Percentiles rank a stretch among this genome's conserved stretches.
Conservation (phyloP, 2,888 invertebrate genomes). For the Pseudoips prasinana region DNA sequence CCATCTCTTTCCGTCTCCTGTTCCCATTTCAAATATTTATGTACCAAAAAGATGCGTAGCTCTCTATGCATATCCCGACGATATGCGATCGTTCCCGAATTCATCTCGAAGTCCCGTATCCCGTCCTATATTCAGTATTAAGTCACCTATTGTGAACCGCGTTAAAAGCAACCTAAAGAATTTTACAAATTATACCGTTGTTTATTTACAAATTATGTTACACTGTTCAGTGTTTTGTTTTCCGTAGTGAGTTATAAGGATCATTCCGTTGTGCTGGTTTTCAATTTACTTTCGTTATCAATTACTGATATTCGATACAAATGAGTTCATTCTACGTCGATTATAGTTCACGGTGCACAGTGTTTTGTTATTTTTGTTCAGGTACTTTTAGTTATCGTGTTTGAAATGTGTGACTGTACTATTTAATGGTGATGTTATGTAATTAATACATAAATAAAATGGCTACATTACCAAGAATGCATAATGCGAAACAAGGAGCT, state of each 20-base stretch:
- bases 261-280: slow-evolving; percentile 1
- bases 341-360: slow-evolving; percentile 33
- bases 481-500: slow-evolving; percentile 62
- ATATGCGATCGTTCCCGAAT: slow-evolving; percentile 56
- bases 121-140: slow-evolving; percentile 60
- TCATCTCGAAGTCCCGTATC: slow-evolving; percentile 43
- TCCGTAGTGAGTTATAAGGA: slow-evolving; percentile 8
- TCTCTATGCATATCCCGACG: slow-evolving; percentile 32
- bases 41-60: slow-evolving; percentile 31
- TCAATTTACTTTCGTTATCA: slow-evolving; percentile 28
- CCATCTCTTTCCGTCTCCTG: slow-evolving; percentile 44
- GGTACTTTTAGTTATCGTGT: slow-evolving; percentile 21
- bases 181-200: slow-evolving; percentile 37
- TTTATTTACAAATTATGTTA: slow-evolving; percentile 40
- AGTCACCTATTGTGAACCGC: slow-evolving; percentile 43
- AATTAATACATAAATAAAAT: slow-evolving; percentile 39
- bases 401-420: slow-evolving; percentile 22
- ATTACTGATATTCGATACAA: slow-evolving; percentile 21
- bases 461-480: slow-evolving; percentile 74
- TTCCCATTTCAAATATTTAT: slow-evolving; percentile 26
- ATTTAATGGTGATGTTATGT: slow-evolving; percentile 26
- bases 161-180: slow-evolving; percentile 38
- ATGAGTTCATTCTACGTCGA: slow-evolving; percentile 29
- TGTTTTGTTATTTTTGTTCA: slow-evolving; percentile 20
- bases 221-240: slow-evolving; percentile 8